phyloP scores from a whole-genome alignment of 1,140 invertebrate species.

The Reticulitermes speratus region DNA sequence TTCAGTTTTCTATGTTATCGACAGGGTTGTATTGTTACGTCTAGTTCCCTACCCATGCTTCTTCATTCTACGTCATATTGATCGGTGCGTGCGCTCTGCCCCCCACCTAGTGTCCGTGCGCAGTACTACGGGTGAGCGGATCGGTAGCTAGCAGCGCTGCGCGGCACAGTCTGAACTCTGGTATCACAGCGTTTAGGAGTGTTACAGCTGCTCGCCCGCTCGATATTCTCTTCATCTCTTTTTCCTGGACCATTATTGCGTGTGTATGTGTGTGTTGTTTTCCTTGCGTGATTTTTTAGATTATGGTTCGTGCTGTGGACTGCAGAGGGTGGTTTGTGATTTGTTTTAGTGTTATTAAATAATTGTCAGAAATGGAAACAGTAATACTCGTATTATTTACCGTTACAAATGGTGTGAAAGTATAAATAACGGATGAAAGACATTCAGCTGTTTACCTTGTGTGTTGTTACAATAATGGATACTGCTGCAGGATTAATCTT shows the following conservation, averaged over 20 bases:
- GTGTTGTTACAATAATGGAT: conserved; percentile 4
- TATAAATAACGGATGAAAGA: not conserved
- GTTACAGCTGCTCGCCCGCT: not conserved
- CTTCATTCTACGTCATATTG: not conserved
- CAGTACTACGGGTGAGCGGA: not conserved
- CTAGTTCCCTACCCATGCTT: not conserved
- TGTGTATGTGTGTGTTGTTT: not conserved
- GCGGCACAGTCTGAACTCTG: conserved; percentile 12
- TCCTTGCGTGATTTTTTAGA: conserved; percentile 1
- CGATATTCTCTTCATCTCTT: not conserved
- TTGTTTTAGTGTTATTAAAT: not conserved
- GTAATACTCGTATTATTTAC: not conserved
- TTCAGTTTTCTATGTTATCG: conserved; percentile 1
- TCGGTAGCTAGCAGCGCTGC: conserved; percentile 15
- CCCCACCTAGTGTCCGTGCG: not conserved
- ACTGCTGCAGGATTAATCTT: not conserved
- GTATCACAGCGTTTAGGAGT: not conserved
- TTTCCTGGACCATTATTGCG: not conserved
- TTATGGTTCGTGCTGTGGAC: not conserved
- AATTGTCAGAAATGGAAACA: not conserved
- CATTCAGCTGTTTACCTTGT: not conserved
- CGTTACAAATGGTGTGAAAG: not conserved
- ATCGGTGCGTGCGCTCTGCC: conserved; percentile 6
- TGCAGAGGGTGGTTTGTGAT: not conserved
- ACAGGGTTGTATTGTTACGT: conserved; percentile 1